phyloP scores from a whole-genome alignment of 1,140 invertebrate genomes.

The Paralvinella palmiformis region DNA sequence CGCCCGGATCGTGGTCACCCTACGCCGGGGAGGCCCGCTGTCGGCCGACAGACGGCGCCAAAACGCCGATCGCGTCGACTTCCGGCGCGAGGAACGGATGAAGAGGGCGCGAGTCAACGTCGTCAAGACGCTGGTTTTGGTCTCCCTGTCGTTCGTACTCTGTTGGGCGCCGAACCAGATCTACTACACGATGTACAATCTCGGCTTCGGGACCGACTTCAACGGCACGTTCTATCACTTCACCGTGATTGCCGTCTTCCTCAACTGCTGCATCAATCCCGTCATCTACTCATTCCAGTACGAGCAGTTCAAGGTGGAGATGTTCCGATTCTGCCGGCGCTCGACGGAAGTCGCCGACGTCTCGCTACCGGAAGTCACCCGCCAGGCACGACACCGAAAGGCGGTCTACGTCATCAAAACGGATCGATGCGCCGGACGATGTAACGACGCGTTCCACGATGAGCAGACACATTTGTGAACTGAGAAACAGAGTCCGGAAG shows the following conservation, averaged over 20 bases:
- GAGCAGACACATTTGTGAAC: too few relatives aligned
- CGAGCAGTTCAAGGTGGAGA: too few relatives aligned
- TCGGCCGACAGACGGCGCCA: not conserved
- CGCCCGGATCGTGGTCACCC: not conserved
- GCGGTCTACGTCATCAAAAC: too few relatives aligned
- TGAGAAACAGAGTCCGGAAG: too few relatives aligned
- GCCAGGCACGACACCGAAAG: too few relatives aligned
- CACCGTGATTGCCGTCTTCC: constrained; percentile 10
- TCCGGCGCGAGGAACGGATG: not conserved
- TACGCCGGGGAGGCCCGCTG: not conserved
- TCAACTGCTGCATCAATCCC: constrained; percentile 17
- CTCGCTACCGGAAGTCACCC: too few relatives aligned
- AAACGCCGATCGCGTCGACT: not conserved
- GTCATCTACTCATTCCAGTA: constrained; percentile 13
- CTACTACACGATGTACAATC: not conserved
- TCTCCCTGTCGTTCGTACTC: not conserved
- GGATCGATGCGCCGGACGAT: too few relatives aligned
- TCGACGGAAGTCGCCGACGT: too few relatives aligned
- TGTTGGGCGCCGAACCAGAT: constrained; percentile 8
- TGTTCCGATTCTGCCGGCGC: too few relatives aligned
- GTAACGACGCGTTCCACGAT: too few relatives aligned
- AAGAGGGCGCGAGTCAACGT: not conserved
- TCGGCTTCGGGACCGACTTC: not conserved
- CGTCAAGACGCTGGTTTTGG: not conserved
- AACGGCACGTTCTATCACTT: constrained; percentile 2